These are phyloP conservation scores for Pelagia noctiluca DNA, from an alignment of 30 jellyfish, hydroid and myxozoan genomes.

Conservation along the genomic window DNA sequence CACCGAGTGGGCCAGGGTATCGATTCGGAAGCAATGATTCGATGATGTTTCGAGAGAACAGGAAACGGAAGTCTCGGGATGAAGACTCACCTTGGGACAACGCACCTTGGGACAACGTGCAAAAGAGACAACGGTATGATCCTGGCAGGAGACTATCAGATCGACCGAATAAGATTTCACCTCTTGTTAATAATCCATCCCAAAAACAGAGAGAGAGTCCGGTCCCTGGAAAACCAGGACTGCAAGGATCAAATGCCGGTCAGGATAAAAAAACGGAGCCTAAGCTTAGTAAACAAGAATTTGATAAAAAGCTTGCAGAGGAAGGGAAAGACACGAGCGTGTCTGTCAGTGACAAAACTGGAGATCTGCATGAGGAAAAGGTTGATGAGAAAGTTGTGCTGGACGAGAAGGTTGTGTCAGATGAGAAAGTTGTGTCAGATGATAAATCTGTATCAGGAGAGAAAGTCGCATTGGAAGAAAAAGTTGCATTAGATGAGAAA, in stretches of 20 bases:
- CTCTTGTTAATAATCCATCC: too few relatives aligned
- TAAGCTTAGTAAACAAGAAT: too few relatives aligned
- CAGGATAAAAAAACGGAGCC: too few relatives aligned
- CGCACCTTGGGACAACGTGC: background rate
- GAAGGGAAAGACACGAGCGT: background rate
- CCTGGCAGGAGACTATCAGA: constrained; percentile 10
- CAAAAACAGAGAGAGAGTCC: too few relatives aligned
- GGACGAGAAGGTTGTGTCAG: constrained; percentile 34
- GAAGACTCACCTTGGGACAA: constrained; percentile 33
- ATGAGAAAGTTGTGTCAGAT: background rate
- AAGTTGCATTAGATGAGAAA: background rate
- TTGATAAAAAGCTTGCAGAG: too few relatives aligned
- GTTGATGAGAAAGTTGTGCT: constrained; percentile 2
- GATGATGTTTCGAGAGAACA: constrained; percentile 42
- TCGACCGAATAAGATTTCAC: background rate
- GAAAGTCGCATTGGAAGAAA: background rate
- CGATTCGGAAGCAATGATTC: constrained; percentile 51
- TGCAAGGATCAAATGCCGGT: too few relatives aligned
- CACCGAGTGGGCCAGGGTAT: constrained; percentile 60
- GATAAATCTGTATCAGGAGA: background rate
- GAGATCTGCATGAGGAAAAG: background rate
- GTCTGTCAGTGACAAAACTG: background rate
- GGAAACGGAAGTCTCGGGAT: constrained; percentile 52
- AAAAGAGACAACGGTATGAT: constrained; percentile 11
- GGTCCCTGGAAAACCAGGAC: too few relatives aligned